Evolutionary conservation across 2,888 invertebrate genomes (phyloP).

Genomic region (Sphinx pinastri): DNA sequence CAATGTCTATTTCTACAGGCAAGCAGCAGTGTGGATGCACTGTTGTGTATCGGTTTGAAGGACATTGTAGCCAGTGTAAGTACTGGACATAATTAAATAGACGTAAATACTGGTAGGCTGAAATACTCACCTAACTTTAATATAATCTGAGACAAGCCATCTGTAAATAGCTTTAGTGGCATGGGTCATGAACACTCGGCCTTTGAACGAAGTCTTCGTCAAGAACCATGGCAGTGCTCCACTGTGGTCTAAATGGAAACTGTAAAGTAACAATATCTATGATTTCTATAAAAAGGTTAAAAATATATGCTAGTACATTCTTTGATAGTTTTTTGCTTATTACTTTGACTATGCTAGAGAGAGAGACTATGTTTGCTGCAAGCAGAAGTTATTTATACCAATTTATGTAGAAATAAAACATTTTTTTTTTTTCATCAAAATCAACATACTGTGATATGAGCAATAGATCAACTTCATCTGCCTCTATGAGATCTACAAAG

Average conservation of each 20-base stretch:
- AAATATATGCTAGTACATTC: background rate
- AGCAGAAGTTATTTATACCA: too few relatives aligned
- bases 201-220: conserved; percentile 98
- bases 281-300: background rate
- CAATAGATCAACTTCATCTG: conserved; percentile 97
- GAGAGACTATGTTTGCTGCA: too few relatives aligned
- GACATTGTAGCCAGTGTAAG: too few relatives aligned
- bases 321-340: background rate
- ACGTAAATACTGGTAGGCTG: background rate
- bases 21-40: too few relatives aligned
- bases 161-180: conserved; percentile 99
- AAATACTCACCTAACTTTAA: conserved; percentile 93
- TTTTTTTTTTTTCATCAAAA: too few relatives aligned
- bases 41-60: too few relatives aligned
- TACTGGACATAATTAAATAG: too few relatives aligned
- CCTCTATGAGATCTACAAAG: conserved; percentile 98
- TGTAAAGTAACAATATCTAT: conserved; percentile 62
- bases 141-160: conserved; percentile 99
- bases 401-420: too few relatives aligned
- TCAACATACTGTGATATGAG: conserved; percentile 94
- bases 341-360: too few relatives aligned
- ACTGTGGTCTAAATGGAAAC: conserved; percentile 99
- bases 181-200: conserved; percentile 99
- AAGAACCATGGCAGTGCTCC: conserved; percentile 99
- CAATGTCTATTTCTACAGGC: too few relatives aligned